These are phyloP conservation scores for Drosophila lini DNA, from an alignment of 1,140 invertebrate species.

Conservation along the genomic window DNA sequence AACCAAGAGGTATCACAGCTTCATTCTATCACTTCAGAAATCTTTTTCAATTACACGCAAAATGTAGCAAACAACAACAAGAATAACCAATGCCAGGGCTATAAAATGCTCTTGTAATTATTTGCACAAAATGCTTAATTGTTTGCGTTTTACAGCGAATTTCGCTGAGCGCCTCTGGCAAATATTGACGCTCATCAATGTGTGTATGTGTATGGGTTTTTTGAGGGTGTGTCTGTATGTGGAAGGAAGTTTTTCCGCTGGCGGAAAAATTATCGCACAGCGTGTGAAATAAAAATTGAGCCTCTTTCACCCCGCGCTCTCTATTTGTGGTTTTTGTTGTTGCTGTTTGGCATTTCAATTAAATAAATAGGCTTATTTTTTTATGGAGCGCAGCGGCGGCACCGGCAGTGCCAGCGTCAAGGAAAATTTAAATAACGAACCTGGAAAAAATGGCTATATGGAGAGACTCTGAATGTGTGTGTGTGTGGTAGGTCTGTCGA, in stretches of 20 bases:
- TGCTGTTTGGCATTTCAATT: conserved; percentile 73
- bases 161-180: conserved; percentile 52
- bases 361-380: conserved; percentile 81
- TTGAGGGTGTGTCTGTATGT: conserved; percentile 7
- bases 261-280: conserved; percentile 67
- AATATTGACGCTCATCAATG: conserved; percentile 69
- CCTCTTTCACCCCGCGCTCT: neutral
- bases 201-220: conserved; percentile 3
- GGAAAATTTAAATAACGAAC: conserved; percentile 72
- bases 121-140: conserved; percentile 79
- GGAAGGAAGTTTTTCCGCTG: conserved; percentile 40
- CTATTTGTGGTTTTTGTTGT: conserved; percentile 21
- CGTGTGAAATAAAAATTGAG: conserved; percentile 54
- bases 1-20: conserved; percentile 9
- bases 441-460: conserved; percentile 40
- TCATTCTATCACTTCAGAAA: conserved; percentile 17
- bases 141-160: conserved; percentile 76
- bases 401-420: conserved; percentile 28
- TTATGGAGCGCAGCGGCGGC: conserved; percentile 35
- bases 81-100: conserved; percentile 18
- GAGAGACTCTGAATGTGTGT: conserved; percentile 10
- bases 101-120: conserved; percentile 68
- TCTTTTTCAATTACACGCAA: conserved; percentile 69
- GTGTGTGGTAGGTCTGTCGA: conserved; percentile 20
- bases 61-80: conserved; percentile 54